Conservation (phyloP, 2,797 vertebrate genomes). For the Leuciscus waleckii region DNA sequence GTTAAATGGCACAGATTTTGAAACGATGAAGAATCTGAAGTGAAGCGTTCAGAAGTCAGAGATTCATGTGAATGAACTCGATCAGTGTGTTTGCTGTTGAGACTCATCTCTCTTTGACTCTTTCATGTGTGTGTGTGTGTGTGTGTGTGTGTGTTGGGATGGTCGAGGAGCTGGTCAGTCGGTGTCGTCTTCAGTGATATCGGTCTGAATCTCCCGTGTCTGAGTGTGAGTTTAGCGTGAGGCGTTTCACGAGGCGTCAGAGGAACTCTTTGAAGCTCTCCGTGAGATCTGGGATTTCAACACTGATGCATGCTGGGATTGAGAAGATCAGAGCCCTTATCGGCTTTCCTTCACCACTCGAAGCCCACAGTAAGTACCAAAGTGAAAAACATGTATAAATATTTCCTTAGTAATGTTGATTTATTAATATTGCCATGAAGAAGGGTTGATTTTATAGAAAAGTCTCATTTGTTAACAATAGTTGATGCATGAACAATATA, state of each 20-base stretch:
- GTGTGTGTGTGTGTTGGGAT: not conserved
- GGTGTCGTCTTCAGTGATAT: too few species aligned
- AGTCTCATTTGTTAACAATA: not conserved
- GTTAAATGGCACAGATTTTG: not conserved
- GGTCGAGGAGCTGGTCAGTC: too few species aligned
- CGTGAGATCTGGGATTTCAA: not conserved
- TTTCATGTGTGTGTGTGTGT: not conserved
- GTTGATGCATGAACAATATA: not conserved
- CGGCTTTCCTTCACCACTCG: not conserved
- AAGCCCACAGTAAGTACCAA: not conserved
- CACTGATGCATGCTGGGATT: not conserved
- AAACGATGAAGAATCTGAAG: not conserved
- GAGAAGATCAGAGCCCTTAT: not conserved
- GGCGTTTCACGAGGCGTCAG: not conserved
- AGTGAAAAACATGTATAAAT: not conserved
- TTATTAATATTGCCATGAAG: not conserved
- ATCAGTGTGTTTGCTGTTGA: not conserved
- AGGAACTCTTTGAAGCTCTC: not conserved
- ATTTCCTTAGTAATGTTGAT: too few species aligned
- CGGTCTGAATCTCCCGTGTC: too few species aligned
- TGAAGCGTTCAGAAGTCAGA: not conserved
- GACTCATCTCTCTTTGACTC: not conserved
- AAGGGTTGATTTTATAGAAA: not conserved
- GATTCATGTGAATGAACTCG: not conserved
- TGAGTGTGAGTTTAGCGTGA: not conserved